phyloP scores from a whole-genome alignment of 2,888 invertebrate genomes.

The Syrista parreyssii region DNA sequence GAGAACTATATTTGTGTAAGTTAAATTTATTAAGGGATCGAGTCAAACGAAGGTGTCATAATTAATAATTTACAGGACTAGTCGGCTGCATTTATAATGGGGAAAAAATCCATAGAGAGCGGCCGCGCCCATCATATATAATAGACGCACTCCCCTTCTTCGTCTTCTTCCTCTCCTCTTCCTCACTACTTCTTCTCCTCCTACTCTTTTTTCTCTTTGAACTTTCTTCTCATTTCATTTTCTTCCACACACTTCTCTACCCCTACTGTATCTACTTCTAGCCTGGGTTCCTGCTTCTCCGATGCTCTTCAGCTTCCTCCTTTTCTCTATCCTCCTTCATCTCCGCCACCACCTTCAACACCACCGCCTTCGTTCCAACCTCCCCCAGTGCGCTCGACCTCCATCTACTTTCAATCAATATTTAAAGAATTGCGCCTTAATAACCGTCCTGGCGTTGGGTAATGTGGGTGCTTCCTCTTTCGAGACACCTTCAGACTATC shows the following conservation, averaged over 20 bases:
- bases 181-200: not conserved
- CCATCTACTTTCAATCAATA: conserved; percentile 60
- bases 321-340: conserved; percentile 27
- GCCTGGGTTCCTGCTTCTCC: conserved; percentile 36
- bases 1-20: too few relatives aligned
- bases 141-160: conserved; percentile 56
- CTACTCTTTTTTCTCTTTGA: not conserved
- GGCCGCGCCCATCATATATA: conserved; percentile 64
- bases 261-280: not conserved
- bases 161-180: conserved; percentile 17
- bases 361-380: conserved; percentile 35
- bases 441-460: conserved; percentile 52
- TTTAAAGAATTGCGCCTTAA: conserved; percentile 65
- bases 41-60: conserved; percentile 11
- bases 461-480: conserved; percentile 36
- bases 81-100: conserved; percentile 54
- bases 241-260: conserved; percentile 9
- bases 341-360: conserved; percentile 29
- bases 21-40: too few relatives aligned
- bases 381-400: not conserved
- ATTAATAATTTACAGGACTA: conserved; percentile 50
- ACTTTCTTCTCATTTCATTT: conserved; percentile 53
- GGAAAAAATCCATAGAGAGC: conserved; percentile 59
- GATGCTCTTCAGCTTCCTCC: conserved; percentile 46
- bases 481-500: conserved; percentile 19